A percentile compares a stretch with the other conserved stretches of the same genome.
These are phyloP conservation scores for Toxotes chatareus DNA, from an alignment of 2,113 vertebrate genomes.

Conservation along the genomic window DNA sequence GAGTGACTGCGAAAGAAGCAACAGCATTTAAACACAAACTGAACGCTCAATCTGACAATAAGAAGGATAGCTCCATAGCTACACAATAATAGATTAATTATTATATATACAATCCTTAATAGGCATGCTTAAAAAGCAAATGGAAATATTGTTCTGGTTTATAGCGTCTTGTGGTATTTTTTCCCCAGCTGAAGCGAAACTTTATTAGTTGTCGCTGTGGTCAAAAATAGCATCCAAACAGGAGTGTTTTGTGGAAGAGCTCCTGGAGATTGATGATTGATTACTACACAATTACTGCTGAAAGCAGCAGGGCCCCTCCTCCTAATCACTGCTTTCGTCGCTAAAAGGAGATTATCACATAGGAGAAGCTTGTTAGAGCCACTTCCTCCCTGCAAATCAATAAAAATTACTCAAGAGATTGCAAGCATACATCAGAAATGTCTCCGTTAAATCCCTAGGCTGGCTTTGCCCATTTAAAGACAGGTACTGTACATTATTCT, in stretches of 20 bases:
- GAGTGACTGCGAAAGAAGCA: slow-evolving; percentile 8
- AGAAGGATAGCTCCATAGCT: slow-evolving; percentile 8
- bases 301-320: slow-evolving; percentile 72
- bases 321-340: slow-evolving; percentile 78
- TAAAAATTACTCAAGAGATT: slow-evolving; percentile 69
- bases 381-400: slow-evolving; percentile 74
- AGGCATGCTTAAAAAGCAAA: slow-evolving; percentile 5
- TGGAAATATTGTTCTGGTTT: slow-evolving; percentile 22
- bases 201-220: slow-evolving; percentile 43
- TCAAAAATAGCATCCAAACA: slow-evolving; percentile 72
- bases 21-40: background rate
- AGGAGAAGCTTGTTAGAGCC: slow-evolving; percentile 70
- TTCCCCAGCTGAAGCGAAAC: slow-evolving; percentile 15
- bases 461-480: slow-evolving; percentile 21
- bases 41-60: slow-evolving; percentile 1
- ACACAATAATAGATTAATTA: slow-evolving; percentile 3
- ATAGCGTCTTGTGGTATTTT: slow-evolving; percentile 4
- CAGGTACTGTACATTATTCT: slow-evolving; percentile 44
- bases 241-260: slow-evolving; percentile 58
- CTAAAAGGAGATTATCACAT: slow-evolving; percentile 80
- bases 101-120: background rate
- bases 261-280: slow-evolving; percentile 79
- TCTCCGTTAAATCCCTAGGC: slow-evolving; percentile 32
- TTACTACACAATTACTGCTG: slow-evolving; percentile 79
- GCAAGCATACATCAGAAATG: slow-evolving; percentile 53